Evolutionary conservation across 2,113 vertebrate species (phyloP), one percentile per base, ranked within the genome.

Genomic region (Corythornis madagascariensis): DNA sequence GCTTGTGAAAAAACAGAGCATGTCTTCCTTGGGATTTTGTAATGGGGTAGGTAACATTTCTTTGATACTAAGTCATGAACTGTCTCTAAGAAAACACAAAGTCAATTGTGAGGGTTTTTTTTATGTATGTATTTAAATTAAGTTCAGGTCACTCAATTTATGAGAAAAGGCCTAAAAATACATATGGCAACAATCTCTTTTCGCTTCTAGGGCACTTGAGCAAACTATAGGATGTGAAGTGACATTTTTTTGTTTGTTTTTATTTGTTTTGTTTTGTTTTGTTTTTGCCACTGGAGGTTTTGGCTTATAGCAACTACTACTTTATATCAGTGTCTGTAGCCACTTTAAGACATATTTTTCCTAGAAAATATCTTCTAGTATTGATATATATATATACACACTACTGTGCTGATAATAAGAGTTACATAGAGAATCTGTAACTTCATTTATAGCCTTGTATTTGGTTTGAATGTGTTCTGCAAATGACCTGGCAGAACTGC

Each of bases 221-320:
- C 0, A 1, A 74, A 11, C 4, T 42, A 2, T 5, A 29, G 45
- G 84, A 61, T 28, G 11, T 1, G 9, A 69, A 75, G 17, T 18
- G 48, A 42, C 9, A n/a, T 45, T 75, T 78, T 56, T 56, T 50
- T 13, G 48, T 24, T 24, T 24, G 48, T 11, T 38, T 38, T 38
- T 38, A 38, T 38, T 50, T 50, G 48, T 12, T 24, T 50, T 47
- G 17, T 21, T 56, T 50, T 50, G 48, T 12, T 24, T 50, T 47
- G 17, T 47, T 50, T 56, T 24, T 66, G 17, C 35, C 7, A 10
- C 24, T 76, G 25, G 4, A 6, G 50, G 10, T 40, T 88, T 71
- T 92, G n/a, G 21, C 53, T 53, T 69, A 7, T 47, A 25, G 60
- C 16, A 9, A 25, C 38, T 38, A 38, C 40, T 47, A 66, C 57